A percentile compares a stretch with the other conserved stretches of the same genome.
Evolutionary conservation across 2,888 invertebrate species (phyloP).

Genomic region (Agrochola lychnidis): DNA sequence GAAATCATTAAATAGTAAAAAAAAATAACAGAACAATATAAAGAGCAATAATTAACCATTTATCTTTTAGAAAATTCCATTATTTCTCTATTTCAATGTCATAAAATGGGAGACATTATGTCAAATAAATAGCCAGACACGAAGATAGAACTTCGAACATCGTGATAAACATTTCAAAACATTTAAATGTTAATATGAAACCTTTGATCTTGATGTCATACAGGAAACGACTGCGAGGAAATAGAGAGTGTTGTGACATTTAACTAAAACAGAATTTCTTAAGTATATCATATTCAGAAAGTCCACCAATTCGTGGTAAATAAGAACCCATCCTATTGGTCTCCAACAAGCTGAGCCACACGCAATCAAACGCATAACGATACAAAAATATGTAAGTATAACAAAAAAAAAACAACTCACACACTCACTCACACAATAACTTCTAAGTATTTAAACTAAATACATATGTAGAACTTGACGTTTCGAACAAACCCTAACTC

Average conservation of each 20-base stretch:
- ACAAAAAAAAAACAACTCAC: too few relatives aligned
- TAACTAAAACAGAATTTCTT: slow-evolving; percentile 31
- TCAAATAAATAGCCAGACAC: slow-evolving; percentile 37
- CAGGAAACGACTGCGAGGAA: slow-evolving; percentile 33
- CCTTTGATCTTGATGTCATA: slow-evolving; percentile 52
- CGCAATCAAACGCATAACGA: background rate
- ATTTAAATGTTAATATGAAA: slow-evolving; percentile 29
- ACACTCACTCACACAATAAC: too few relatives aligned
- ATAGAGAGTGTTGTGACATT: slow-evolving; percentile 27
- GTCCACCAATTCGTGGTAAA: background rate
- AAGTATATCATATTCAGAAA: background rate
- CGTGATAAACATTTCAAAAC: slow-evolving; percentile 37
- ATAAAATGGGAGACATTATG: slow-evolving; percentile 13
- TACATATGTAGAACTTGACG: too few relatives aligned
- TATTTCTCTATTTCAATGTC: background rate
- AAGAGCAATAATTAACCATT: background rate
- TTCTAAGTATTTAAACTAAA: too few relatives aligned
- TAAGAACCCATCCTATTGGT: background rate
- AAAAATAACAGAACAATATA: background rate
- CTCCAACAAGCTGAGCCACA: background rate
- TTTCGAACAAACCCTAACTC: too few relatives aligned
- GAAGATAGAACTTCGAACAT: slow-evolving; percentile 31
- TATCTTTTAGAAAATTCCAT: background rate
- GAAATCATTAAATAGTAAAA: background rate
- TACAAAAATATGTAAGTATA: background rate